Base-by-base conservation (phyloP, 2,888 invertebrate species). In the Litoditis marina region DNA sequence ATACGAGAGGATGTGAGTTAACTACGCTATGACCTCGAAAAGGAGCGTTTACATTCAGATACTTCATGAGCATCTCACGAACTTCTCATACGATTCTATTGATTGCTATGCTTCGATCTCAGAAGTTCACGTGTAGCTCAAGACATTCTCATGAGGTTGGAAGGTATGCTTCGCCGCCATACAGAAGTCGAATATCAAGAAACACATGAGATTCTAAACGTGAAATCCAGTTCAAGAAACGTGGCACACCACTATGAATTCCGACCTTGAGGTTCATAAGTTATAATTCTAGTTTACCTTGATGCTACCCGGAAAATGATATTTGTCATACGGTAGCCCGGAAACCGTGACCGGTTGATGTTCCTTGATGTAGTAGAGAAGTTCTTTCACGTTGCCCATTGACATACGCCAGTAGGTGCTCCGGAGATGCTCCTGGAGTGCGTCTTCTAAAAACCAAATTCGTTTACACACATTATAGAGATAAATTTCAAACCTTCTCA, bases 341-440 rank as follows among this genome's bases (percentile, higher is more conserved):
- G 63, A 58, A n/a, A 63, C 51, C 4, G 63, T 63, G 28, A 49
- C 13, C 1, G 70, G 70, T 31, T 57, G 46, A 11, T 63, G 56
- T 3, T 22, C 42, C 1, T 60, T 49, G n/a, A 68, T 51, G 28
- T 63, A 59, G 28, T 53, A 49, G 55, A 70, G 65, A 55, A 74
- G 72, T 31, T 63, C 60, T 30, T 64, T 64, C 30, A 74, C 65
- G 47, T 71, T 68, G 47, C 65, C 66, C 51, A 64, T 63, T 0
- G 71, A 69, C 68, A 73, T 68, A 19, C 62, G 58, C 73, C 73
- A 73, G 61, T 73, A 70, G 27, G 66, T 66, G 30, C 60, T 60
- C 2, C 73, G 58, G 52, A 68, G 68, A 34, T 70, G 65, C 61
- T 73, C 70, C 55, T 70, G 69, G 34, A 72, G 55, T 16, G 58